Evolutionary conservation across 1,140 invertebrate genomes (phyloP), one percentile per base, ranked within the genome.

Genomic region (Drosophila ananassae): DNA sequence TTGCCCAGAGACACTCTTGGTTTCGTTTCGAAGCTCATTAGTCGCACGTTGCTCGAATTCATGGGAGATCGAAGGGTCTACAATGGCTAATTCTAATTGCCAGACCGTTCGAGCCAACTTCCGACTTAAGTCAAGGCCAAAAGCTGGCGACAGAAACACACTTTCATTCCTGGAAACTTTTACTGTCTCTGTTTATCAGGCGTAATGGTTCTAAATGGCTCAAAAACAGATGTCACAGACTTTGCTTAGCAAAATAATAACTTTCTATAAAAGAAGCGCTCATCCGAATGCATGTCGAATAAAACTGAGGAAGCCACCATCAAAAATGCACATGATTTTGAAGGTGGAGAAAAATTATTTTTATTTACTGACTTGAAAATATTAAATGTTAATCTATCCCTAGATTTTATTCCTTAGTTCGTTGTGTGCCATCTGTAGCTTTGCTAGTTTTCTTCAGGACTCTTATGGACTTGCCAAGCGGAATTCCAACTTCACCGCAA

Each of bases 11-110:
- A 62, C 77, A 83, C 82, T 87, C 67, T 87, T 87, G 74, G 78
- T 87, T 89, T 87, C 83, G 79, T 83, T 87, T 89, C 56, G 47
- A 57, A 83, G 60, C 32, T 51, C 81, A 85, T 85, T 85, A 85
- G 68, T 67, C 64, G 46, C 72, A 60, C 76, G 69, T 68, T 28
- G 13, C 13, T 52, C 41, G 55, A 39, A 46, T 51, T 59, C 57
- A 58, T 46, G 44, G 44, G 47, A 67, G 59, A 64, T 21, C 25
- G 34, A 51, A 51, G 59, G 63, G 58, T 63, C 39, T 44, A 10
- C 44, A 64, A 44, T 44, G 37, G 13, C 25, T 60, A 21, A 46
- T 67, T 67, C 63, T 67, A 52, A 67, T 67, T 67, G 63, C 34
- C 13, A 64, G 59, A 37, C 63, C 32, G 52, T 52, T 17, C 25